Base-by-base conservation (phyloP, 2,113 vertebrate genomes). In the Nibea albiflora region DNA sequence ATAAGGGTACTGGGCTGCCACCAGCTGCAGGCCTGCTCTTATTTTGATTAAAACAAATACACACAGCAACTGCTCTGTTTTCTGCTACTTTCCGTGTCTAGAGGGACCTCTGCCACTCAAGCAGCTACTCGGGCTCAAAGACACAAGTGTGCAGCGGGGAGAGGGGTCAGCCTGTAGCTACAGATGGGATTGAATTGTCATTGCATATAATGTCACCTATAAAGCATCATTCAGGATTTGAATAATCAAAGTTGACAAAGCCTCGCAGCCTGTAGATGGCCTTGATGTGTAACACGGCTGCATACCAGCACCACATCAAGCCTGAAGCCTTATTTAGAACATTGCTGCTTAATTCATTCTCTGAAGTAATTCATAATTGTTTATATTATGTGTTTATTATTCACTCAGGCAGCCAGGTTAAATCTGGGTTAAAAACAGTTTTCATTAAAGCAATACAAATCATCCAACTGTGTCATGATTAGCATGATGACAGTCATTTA, bases 1-100 rank as follows among this genome's bases (percentile, higher is more conserved):
- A 78, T 87, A 77, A 65, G 83, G 70, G 53, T 20, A 50, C 70
- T 28, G 54, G 11, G 74, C 84, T 73, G 84, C 87, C 79, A 89
- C 91, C 91, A 80, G 90, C 85, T 85, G 68, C 78, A 56, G 81
- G 81, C 88, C 22, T 76, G 77, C 76, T 88, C 80, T 78, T 84
- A 86, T 89, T 92, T 86, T 92, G 89, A 92, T 93, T 89, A 92
- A 92, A 92, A 89, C 89, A 91, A 91, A 92, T 83, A 88, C 83
- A 76, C 85, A 85, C 85, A 85, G 80, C 81, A 84, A 90, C 90
- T 85, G 83, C 89, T 91, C 85, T 81, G 88, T 83, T 92, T 92
- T 88, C 80, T 74, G 83, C 81, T 84, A 72, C 54, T 87, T 73
- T 70, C 1, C 10, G 3, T 89, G 88, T 90, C 90, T 64, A 64